Evolutionary conservation across 2,797 vertebrate genomes (phyloP).

Genomic region (Peromyscus aztecus): DNA sequence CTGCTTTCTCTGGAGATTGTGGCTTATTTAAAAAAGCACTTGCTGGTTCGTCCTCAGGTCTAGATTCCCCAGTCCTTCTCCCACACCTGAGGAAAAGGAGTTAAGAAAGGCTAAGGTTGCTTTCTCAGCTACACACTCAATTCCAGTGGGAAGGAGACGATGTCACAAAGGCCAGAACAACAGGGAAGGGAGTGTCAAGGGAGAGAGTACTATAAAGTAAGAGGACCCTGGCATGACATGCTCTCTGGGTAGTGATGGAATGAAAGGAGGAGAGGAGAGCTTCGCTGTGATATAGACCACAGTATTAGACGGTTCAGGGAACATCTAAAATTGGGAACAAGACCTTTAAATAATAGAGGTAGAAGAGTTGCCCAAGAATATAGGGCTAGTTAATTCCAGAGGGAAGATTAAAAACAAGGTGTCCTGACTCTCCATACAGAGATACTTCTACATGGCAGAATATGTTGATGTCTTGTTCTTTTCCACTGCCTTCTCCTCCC

Average conservation of each 20-base stretch:
- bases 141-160: background rate
- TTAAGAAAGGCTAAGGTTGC: background rate
- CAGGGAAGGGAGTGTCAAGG: background rate
- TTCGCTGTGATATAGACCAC: background rate
- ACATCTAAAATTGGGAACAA: background rate
- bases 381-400: background rate
- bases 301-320: background rate
- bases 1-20: conserved; percentile 30
- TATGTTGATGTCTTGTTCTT: background rate
- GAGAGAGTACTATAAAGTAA: background rate
- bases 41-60: background rate
- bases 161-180: background rate
- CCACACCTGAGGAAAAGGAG: conserved; percentile 34
- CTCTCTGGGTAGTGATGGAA: background rate
- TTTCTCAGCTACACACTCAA: background rate
- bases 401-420: background rate
- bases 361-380: background rate
- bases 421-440: background rate
- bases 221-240: background rate
- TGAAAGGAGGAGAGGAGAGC: background rate
- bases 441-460: background rate
- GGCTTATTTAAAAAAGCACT: conserved; percentile 69
- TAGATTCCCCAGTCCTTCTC: background rate
- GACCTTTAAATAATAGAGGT: background rate
- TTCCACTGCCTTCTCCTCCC: background rate